Evolutionary conservation across 1,140 invertebrate species (phyloP).

Genomic region (Oedothorax gibbosus): DNA sequence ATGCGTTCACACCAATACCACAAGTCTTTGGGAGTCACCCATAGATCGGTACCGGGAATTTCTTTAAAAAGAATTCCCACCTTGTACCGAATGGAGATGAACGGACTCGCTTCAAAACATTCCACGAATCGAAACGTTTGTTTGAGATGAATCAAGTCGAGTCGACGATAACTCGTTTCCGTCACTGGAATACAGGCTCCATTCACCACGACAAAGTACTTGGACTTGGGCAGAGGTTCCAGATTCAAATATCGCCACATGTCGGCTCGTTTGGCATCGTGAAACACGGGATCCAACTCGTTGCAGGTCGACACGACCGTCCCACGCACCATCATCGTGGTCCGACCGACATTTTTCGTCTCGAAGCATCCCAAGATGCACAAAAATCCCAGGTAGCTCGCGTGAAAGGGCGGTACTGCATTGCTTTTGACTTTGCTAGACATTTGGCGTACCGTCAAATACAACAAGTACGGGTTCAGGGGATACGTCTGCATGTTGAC

Average conservation of each 20-base stretch:
- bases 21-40: neutral
- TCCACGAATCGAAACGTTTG: neutral
- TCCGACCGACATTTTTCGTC: constrained; percentile 11
- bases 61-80: neutral
- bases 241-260: neutral
- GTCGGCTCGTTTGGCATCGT: neutral
- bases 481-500: constrained; percentile 4
- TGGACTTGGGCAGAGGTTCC: neutral
- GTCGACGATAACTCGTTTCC: neutral
- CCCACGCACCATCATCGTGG: constrained; percentile 4
- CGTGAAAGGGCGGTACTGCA: neutral
- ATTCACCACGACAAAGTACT: constrained; percentile 3
- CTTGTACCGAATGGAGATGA: constrained; percentile 10
- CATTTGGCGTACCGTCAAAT: neutral
- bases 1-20: neutral
- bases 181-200: constrained; percentile 21
- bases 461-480: neutral
- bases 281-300: neutral
- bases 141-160: neutral
- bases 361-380: constrained; percentile 31
- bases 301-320: neutral
- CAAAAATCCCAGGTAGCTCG: constrained; percentile 14
- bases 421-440: constrained; percentile 11
- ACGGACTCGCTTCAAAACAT: neutral
- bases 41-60: neutral